Base-by-base conservation (phyloP, 2,113 vertebrate genomes). In the Oncorhynchus mykiss region DNA sequence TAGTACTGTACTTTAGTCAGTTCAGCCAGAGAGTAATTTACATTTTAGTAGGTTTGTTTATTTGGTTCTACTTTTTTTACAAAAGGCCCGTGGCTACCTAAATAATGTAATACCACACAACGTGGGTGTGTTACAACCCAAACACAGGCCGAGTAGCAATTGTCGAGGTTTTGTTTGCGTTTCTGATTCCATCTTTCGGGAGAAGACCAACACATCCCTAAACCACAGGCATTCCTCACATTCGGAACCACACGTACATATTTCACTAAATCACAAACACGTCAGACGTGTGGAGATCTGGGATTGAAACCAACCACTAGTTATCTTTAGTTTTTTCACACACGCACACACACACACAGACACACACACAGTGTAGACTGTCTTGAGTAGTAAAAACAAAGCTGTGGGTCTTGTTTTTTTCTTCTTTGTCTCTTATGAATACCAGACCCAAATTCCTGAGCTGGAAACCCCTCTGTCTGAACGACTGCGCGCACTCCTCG, bases 381-480 rank as follows among this genome's bases (percentile, higher is more conserved):
- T 14, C 51, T 54, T 16, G 13, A 54, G 16, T 18, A 54, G 51
- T 54, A 54, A 18, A 16, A 18, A 54, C 51, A 18, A 54, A 5
- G 5, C 3, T 18, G 16, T 54, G 51, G 39, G 16, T 54, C 51
- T 54, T 54, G 1, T 34, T 6, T 34, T 34, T 54, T 14, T 54
- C 1, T 18, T 18, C 51, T 45, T 45, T 45, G 39, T 45, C 39
- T 45, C 39, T 51, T 29, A 3, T 29, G 24, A 13, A 27, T 67
- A 2, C 54, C 89, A 99, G 98, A 93, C 84, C 6, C 93, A 96
- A 82, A 92, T 99, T 87, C 98, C 97, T 25, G 96, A 97, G 81
- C 88, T 96, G 89, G 93, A 96, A 82, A 97, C 94, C 0, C 80
- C 87, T 67, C 90, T 94, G 74, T 99, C 97, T 2, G 95, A 96